Percentiles rank a stretch among this genome's conserved stretches.
Conservation (phyloP, 2,113 vertebrate genomes). For the Aix galericulata region DNA sequence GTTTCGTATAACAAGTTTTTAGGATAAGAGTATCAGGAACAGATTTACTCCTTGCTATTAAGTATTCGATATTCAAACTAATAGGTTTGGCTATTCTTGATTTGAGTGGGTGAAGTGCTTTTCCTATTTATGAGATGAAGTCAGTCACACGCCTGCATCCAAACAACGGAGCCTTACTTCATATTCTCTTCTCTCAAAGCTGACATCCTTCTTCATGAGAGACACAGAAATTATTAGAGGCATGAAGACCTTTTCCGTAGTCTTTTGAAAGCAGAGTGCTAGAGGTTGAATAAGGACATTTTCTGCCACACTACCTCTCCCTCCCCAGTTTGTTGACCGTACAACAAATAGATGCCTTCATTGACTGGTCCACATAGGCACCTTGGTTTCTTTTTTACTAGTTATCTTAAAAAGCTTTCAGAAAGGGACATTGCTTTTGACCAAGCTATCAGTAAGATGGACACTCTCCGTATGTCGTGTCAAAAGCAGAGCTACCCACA, state of each 20-base stretch:
- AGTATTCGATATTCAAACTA: background rate
- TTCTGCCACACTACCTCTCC: background rate
- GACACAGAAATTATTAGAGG: too few species aligned
- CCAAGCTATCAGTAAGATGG: background rate
- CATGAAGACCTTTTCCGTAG: background rate
- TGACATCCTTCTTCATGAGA: background rate
- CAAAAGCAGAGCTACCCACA: background rate
- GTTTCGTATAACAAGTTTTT: background rate
- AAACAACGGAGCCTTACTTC: background rate
- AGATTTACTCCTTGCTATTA: background rate
- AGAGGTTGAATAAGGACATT: background rate
- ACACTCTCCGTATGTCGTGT: background rate
- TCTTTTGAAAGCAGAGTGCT: background rate
- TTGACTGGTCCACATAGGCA: background rate
- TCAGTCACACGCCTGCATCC: background rate
- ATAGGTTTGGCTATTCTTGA: background rate
- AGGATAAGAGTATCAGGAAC: background rate
- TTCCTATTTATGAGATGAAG: background rate
- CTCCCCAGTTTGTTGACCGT: background rate
- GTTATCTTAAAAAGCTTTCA: background rate
- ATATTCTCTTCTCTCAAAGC: background rate
- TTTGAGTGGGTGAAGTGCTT: background rate
- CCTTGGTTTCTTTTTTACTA: background rate
- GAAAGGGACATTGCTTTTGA: background rate
- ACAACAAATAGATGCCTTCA: background rate